phyloP scores from a whole-genome alignment of 2,113 vertebrate genomes.

The Ailuropoda melanoleuca region DNA sequence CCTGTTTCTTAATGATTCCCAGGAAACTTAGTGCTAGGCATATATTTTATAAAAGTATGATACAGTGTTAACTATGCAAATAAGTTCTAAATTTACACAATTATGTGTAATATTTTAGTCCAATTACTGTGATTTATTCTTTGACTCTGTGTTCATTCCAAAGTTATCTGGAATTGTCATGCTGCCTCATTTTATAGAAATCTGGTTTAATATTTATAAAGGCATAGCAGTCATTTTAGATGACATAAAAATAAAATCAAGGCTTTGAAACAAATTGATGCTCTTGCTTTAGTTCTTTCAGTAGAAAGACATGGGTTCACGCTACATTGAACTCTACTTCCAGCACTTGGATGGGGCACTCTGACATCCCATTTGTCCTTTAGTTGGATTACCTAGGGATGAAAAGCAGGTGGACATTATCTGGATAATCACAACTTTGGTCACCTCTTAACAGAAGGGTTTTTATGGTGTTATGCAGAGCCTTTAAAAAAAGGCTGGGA shows the following conservation, averaged over 20 bases:
- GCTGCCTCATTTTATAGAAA: constrained; percentile 30
- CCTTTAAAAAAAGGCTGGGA: background rate
- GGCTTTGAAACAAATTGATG: background rate
- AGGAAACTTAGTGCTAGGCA: background rate
- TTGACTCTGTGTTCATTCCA: background rate
- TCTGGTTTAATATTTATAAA: constrained; percentile 15
- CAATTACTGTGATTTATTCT: constrained; percentile 5
- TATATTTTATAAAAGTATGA: background rate
- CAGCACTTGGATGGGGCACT: background rate
- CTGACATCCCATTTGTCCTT: background rate
- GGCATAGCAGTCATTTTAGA: background rate
- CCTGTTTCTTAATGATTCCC: background rate
- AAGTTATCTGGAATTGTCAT: constrained; percentile 14
- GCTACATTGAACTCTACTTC: background rate
- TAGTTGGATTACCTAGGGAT: background rate
- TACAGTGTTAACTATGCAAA: constrained; percentile 63
- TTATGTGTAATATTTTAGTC: constrained; percentile 19
- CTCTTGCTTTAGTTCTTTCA: background rate
- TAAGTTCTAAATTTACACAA: constrained; percentile 34
- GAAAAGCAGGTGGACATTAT: background rate
- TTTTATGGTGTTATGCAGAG: background rate
- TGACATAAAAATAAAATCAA: constrained; percentile 54
- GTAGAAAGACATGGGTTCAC: background rate
- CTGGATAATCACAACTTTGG: background rate
- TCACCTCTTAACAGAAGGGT: background rate